A percentile compares a stretch with the other conserved stretches of the same genome.
Conservation (phyloP, 2,888 invertebrate genomes). For the Latrodectus elegans region DNA sequence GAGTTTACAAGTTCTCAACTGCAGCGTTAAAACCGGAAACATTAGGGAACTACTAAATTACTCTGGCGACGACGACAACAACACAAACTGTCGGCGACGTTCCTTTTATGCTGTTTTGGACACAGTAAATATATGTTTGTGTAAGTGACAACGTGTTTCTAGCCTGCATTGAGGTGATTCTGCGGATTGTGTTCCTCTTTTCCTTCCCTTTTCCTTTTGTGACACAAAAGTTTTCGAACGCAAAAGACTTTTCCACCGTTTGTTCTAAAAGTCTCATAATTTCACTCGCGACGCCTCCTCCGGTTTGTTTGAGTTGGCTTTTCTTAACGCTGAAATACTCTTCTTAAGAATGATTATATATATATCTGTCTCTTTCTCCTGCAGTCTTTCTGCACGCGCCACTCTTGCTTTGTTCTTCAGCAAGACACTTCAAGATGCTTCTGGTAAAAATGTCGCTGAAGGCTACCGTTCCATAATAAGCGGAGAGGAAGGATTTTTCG, state of each 20-base stretch:
- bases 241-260: neutral
- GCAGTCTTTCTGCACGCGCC: too few species aligned
- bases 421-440: too few species aligned
- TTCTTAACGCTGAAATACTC: neutral
- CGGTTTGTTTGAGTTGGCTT: conserved; percentile 9
- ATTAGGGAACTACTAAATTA: conserved; percentile 63
- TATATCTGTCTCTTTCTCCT: too few species aligned
- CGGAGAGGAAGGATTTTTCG: too few species aligned
- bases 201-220: neutral
- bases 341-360: too few species aligned
- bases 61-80: conserved; percentile 37
- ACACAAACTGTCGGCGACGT: conserved; percentile 52
- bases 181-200: neutral
- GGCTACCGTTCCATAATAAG: too few species aligned
- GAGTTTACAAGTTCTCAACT: conserved; percentile 58
- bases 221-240: neutral
- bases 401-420: too few species aligned
- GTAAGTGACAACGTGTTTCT: conserved; percentile 1
- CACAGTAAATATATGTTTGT: conserved; percentile 67
- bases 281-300: conserved; percentile 7
- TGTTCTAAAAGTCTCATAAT: conserved; percentile 22
- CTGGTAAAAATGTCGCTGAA: too few species aligned
- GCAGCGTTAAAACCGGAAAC: conserved; percentile 54
- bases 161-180: conserved; percentile 43
- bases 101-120: conserved; percentile 57